Evolutionary conservation across 23 tunicate genomes (phyloP).

Genomic region (Trididemnum miniatum): DNA sequence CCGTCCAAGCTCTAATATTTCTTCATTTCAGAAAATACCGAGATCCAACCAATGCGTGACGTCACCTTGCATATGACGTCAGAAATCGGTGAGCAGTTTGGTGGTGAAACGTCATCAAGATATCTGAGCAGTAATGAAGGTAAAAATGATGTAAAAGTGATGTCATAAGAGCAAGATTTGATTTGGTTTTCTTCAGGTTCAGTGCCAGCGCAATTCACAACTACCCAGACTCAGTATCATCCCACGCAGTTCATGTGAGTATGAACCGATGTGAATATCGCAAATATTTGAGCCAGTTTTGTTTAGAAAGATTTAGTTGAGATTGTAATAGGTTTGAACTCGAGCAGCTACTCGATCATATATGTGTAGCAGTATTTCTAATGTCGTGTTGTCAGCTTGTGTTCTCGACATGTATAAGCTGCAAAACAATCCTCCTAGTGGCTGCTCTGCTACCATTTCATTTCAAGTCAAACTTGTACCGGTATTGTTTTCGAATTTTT

Average conservation of each 20-base stretch:
- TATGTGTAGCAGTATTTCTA: too few relatives aligned
- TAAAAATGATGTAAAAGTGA: constrained; percentile 10
- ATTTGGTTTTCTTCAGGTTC: constrained; percentile 22
- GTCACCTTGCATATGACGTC: constrained; percentile 86
- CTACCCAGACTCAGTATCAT: constrained; percentile 46
- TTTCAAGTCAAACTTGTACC: too few relatives aligned
- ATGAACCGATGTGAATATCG: not conserved
- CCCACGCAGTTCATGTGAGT: constrained; percentile 53
- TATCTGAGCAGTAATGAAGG: constrained; percentile 44
- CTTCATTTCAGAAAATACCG: not conserved
- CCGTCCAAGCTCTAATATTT: not conserved
- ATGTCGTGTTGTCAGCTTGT: too few relatives aligned
- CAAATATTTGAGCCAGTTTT: too few relatives aligned
- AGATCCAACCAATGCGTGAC: constrained; percentile 81
- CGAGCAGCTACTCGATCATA: too few relatives aligned
- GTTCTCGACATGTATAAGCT: too few relatives aligned
- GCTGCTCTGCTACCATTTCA: too few relatives aligned
- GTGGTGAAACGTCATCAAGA: constrained; percentile 32
- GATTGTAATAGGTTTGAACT: too few relatives aligned
- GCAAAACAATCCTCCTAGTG: too few relatives aligned
- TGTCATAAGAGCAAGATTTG: not conserved
- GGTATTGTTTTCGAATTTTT: too few relatives aligned
- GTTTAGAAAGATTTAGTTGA: too few relatives aligned
- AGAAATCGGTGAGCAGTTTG: constrained; percentile 46
- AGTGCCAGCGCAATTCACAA: constrained; percentile 35